A percentile compares a stretch with the other conserved stretches of the same genome.
phyloP scores from a whole-genome alignment of 1,140 invertebrate species.

The Bombus fervidus region DNA sequence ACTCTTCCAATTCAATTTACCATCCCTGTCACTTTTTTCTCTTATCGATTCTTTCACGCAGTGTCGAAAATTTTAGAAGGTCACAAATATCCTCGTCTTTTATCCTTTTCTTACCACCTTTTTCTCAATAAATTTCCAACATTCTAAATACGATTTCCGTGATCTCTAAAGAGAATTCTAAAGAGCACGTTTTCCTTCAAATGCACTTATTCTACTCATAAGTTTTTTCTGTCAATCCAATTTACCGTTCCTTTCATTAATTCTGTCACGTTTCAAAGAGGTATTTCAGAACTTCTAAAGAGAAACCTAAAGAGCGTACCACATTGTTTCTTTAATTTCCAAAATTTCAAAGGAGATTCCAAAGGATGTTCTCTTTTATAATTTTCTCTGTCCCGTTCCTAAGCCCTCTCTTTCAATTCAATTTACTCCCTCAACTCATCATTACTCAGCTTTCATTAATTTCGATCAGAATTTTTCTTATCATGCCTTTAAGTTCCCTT shows the following conservation, averaged over 20 bases:
- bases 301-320: too few relatives aligned
- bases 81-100: not conserved
- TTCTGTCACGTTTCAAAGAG: not conserved
- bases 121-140: not conserved
- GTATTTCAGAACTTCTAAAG: not conserved
- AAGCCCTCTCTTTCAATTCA: not conserved
- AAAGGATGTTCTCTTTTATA: not conserved
- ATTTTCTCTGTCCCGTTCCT: not conserved
- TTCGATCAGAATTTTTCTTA: too few relatives aligned
- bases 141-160: not conserved
- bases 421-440: not conserved
- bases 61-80: not conserved
- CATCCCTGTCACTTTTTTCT: not conserved
- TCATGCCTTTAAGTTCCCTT: too few relatives aligned
- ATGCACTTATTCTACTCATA: not conserved
- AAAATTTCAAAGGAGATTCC: too few relatives aligned
- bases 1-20: not conserved
- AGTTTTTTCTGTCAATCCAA: not conserved
- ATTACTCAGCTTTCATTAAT: too few relatives aligned
- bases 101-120: not conserved
- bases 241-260: not conserved
- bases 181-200: not conserved
- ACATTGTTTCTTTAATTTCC: too few relatives aligned
- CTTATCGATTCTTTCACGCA: not conserved
- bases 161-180: not conserved